A percentile compares a stretch with the other conserved stretches of the same genome.
Evolutionary conservation across 2,113 vertebrate species (phyloP).

Genomic region (Gymnorhina tibicen): DNA sequence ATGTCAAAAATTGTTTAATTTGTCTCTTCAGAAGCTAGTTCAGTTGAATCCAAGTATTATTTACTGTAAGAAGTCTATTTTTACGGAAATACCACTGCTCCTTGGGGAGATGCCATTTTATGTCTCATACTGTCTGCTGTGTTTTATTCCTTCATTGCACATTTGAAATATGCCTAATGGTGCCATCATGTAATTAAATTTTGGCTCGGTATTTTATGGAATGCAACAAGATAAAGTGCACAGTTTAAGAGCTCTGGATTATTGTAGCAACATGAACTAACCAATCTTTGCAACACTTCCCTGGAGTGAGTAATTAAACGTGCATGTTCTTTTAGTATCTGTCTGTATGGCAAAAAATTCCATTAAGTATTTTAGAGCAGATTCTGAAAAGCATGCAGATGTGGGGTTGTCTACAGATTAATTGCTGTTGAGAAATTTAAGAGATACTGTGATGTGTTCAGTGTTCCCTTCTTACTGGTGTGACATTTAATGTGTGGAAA

Average conservation of each 20-base stretch:
- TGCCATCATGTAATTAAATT: constrained; percentile 12
- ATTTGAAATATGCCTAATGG: neutral
- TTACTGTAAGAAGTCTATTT: neutral
- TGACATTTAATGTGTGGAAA: neutral
- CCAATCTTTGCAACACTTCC: neutral
- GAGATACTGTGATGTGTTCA: neutral
- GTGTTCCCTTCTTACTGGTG: neutral
- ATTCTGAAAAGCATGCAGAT: neutral
- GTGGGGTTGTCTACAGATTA: neutral
- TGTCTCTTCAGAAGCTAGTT: neutral
- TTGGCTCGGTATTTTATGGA: neutral
- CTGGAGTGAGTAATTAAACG: neutral
- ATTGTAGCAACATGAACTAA: neutral
- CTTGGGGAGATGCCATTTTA: neutral
- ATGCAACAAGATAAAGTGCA: neutral
- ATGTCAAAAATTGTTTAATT: neutral
- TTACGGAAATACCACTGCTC: neutral
- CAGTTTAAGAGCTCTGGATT: neutral
- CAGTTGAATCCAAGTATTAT: neutral
- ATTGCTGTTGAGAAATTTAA: neutral
- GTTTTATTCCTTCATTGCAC: neutral
- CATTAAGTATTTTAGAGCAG: neutral
- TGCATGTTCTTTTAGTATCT: neutral
- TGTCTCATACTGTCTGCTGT: neutral
- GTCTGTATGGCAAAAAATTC: neutral